Percentiles rank a stretch among this genome's conserved stretches.
These are phyloP conservation scores for Dasypus novemcinctus DNA, from an alignment of 2,113 vertebrate species.

Conservation along the genomic window DNA sequence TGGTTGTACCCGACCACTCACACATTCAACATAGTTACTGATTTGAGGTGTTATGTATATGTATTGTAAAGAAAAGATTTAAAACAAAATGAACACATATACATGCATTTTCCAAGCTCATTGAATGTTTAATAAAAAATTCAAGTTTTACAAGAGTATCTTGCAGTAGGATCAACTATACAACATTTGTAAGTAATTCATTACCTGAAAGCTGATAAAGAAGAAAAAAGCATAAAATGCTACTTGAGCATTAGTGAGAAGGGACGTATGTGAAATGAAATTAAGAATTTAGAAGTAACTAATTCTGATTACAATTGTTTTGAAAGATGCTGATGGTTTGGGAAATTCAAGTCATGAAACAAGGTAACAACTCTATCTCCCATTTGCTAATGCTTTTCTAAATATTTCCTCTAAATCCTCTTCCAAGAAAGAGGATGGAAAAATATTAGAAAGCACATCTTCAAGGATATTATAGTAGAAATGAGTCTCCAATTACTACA, in stretches of 20 bases:
- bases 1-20: neutral
- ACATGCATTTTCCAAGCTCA: neutral
- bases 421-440: neutral
- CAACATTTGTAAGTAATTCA: neutral
- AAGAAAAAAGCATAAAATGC: neutral
- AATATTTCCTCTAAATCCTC: neutral
- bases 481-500: neutral
- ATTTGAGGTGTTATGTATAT: neutral
- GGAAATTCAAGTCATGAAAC: neutral
- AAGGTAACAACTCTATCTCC: neutral
- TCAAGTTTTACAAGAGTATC: neutral
- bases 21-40: neutral
- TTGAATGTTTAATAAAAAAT: neutral
- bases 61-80: neutral
- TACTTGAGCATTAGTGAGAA: neutral
- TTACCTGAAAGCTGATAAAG: neutral
- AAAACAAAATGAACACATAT: neutral
- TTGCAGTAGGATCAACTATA: neutral
- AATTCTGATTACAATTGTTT: neutral
- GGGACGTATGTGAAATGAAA: neutral
- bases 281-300: neutral
- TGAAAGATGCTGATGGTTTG: neutral
- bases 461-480: neutral
- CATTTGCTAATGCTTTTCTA: neutral
- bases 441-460: neutral